These are phyloP conservation scores for Craterocephalus amniculus DNA, from an alignment of 2,797 vertebrate genomes.

Conservation along the genomic window DNA sequence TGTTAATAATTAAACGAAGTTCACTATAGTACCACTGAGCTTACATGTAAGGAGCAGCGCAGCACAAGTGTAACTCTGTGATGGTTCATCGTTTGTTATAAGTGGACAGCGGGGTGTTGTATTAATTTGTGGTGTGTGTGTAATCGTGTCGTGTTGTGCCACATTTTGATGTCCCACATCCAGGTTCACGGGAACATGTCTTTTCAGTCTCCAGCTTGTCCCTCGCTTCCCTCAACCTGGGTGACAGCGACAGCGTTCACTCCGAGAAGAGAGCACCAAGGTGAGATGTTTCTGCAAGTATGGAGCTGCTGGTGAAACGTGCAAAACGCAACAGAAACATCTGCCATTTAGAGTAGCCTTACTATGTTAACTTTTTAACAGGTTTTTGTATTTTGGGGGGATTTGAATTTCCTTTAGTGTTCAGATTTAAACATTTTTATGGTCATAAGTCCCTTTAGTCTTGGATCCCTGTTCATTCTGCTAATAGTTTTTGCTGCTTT, in stretches of 20 bases:
- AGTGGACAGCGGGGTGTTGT: constrained; percentile 68
- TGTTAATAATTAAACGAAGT: background rate
- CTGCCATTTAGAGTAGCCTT: background rate
- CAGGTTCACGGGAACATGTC: constrained; percentile 89
- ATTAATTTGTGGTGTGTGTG: constrained; percentile 47
- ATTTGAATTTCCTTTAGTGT: background rate
- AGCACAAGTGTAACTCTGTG: background rate
- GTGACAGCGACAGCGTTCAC: constrained; percentile 90
- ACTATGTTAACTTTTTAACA: background rate
- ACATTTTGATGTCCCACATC: constrained; percentile 72
- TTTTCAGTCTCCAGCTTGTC: constrained; percentile 98
- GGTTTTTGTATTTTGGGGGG: background rate
- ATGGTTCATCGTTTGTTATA: constrained; percentile 21
- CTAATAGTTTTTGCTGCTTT: background rate
- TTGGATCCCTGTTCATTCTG: background rate
- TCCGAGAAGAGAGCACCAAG: constrained; percentile 93
- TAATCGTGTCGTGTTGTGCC: constrained; percentile 69
- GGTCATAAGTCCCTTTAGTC: background rate
- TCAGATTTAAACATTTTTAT: background rate
- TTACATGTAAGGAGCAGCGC: constrained; percentile 17
- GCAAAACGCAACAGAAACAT: background rate
- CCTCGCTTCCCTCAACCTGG: constrained; percentile 92
- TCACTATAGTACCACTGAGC: background rate
- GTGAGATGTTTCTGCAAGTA: constrained; percentile 77
- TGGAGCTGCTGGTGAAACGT: background rate